Percentiles rank a stretch among this genome's conserved stretches.
These are phyloP conservation scores for Ichneumon xanthorius DNA, from an alignment of 2,888 invertebrate genomes.

Conservation along the genomic window DNA sequence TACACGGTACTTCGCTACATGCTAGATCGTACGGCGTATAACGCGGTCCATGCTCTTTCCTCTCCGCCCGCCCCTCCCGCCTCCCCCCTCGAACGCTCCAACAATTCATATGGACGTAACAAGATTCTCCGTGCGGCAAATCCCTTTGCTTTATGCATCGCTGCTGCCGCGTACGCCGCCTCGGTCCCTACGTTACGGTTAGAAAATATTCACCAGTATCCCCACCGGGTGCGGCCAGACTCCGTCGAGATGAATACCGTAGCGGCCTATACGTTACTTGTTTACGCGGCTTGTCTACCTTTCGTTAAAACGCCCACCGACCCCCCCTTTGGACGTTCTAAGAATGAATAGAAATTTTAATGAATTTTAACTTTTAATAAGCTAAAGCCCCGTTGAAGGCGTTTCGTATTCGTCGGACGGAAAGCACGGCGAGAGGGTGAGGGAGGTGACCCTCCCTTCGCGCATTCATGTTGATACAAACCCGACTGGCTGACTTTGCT, in stretches of 20 bases:
- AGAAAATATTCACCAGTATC: slow-evolving; percentile 63
- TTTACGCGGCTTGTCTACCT: neutral
- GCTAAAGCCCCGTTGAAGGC: slow-evolving; percentile 27
- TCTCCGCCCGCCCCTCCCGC: slow-evolving; percentile 17
- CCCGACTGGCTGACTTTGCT: slow-evolving; percentile 46
- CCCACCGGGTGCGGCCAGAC: slow-evolving; percentile 5
- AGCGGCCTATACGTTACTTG: slow-evolving; percentile 18
- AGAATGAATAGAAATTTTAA: slow-evolving; percentile 66
- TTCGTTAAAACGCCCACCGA: neutral
- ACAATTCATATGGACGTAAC: slow-evolving; percentile 68
- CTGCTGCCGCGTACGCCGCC: slow-evolving; percentile 30
- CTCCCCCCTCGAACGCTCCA: slow-evolving; percentile 42
- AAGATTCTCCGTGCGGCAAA: slow-evolving; percentile 66
- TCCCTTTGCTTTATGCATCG: slow-evolving; percentile 67
- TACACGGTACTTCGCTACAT: slow-evolving; percentile 23
- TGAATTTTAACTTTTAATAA: slow-evolving; percentile 69
- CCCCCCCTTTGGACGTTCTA: neutral
- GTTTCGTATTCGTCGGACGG: slow-evolving; percentile 14
- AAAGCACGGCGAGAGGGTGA: neutral
- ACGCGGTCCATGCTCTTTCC: slow-evolving; percentile 51
- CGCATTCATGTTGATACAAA: slow-evolving; percentile 28
- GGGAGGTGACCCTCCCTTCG: neutral
- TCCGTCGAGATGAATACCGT: slow-evolving; percentile 42
- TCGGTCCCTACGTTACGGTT: slow-evolving; percentile 52
- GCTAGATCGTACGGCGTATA: slow-evolving; percentile 38